Conservation (phyloP, 2,888 invertebrate species). For the Epirrita christyi region DNA sequence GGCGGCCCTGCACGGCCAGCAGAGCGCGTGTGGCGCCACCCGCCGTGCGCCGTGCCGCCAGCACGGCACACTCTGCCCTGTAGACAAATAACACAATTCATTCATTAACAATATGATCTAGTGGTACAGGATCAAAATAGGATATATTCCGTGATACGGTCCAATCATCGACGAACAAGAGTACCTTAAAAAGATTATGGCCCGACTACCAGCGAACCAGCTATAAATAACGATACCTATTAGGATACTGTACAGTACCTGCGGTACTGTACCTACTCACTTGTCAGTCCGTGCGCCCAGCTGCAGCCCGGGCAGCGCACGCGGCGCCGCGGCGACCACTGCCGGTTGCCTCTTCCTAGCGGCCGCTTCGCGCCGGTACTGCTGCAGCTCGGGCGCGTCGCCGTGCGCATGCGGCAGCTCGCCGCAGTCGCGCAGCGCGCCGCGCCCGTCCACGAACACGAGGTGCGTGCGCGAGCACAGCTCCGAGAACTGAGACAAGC, state of each 20-base stretch:
- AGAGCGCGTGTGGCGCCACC: slow-evolving; percentile 87
- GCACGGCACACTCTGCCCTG: slow-evolving; percentile 81
- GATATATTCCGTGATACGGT: too few relatives aligned
- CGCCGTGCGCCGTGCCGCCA: slow-evolving; percentile 69
- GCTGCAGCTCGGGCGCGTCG: slow-evolving; percentile 91
- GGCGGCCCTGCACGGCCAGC: slow-evolving; percentile 84
- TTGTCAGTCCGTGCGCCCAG: slow-evolving; percentile 54
- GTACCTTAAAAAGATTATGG: too few relatives aligned
- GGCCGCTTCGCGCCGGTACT: slow-evolving; percentile 87
- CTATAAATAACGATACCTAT: too few relatives aligned
- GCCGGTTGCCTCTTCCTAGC: slow-evolving; percentile 36
- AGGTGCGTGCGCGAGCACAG: slow-evolving; percentile 89
- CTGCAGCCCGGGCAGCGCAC: slow-evolving; percentile 84
- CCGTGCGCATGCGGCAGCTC: slow-evolving; percentile 87
- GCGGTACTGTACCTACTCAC: slow-evolving; percentile 34
- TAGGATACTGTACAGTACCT: too few relatives aligned
- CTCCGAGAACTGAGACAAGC: slow-evolving; percentile 45
- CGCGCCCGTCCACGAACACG: slow-evolving; percentile 90
- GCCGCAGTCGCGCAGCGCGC: slow-evolving; percentile 91
- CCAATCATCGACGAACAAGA: too few relatives aligned
- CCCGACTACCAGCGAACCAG: too few relatives aligned
- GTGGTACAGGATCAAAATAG: too few relatives aligned
- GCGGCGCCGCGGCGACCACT: slow-evolving; percentile 81
- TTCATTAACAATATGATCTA: too few relatives aligned
- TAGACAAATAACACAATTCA: slow-evolving; percentile 60